Base-by-base conservation (phyloP, 2,797 vertebrate genomes). In the Falco novaeseelandiae region DNA sequence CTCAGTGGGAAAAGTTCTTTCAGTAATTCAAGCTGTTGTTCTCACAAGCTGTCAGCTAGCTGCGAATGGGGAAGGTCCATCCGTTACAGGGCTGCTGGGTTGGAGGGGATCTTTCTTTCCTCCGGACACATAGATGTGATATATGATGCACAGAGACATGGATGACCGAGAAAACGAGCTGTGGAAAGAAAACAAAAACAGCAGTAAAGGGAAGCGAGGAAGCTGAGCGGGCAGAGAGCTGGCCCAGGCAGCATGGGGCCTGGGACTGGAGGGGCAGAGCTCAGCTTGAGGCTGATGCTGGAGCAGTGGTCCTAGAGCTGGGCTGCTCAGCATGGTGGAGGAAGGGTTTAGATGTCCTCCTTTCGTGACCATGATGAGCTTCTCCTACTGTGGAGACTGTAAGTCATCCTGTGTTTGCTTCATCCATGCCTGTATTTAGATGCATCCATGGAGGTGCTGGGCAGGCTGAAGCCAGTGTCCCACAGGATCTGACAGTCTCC, bases 11-110 rank as follows among this genome's bases (percentile, higher is more conserved):
- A 98, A 98, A 98, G 97, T 98, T 98, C 98, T 98, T 98, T 98
- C 98, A 97, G 98, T 98, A 98, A 98, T 98, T 98, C 98, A 98
- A 98, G 98, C 98, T 98, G 98, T 98, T 98, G 98, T 98, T 98
- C 98, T 98, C 97, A 97, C 98, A 98, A 98, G 97, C 98, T 98
- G 98, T 98, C 98, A 98, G 98, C 97, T 97, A 34, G 93, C 90
- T 83, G 96, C 57, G 27, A 97, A 96, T 97, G 48, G 82, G 97
- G 98, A 97, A 97, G 97, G 98, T 98, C 97, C 98, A 98, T 98
- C 97, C 97, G 96, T 97, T 98, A 97, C 97, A 63, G 77, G 93
- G 82, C 89, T 93, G 95, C 97, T 96, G 74, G 81, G 36, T 59
- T 95, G 93, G 90, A 96, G 92, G 93, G 96, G 95, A 97, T 97